Conservation (phyloP, 2,797 vertebrate genomes). For the Sebastiscus tertius region DNA sequence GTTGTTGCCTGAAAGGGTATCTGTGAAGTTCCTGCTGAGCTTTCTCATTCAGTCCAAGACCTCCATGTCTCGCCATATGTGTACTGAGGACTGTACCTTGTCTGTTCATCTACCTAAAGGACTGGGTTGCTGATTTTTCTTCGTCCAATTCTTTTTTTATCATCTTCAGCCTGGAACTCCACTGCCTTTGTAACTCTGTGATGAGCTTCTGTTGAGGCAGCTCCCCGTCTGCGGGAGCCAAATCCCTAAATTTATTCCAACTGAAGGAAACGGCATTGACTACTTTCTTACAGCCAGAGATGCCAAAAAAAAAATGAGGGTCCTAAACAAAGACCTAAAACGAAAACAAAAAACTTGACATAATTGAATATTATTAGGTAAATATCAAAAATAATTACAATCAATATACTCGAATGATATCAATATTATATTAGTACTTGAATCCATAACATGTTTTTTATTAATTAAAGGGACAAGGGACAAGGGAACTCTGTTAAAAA, state of each 20-base stretch:
- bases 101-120: conserved; percentile 9
- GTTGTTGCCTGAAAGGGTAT: not conserved
- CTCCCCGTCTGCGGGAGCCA: conserved; percentile 3
- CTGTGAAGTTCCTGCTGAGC: not conserved
- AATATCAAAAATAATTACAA: not conserved
- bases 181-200: conserved; percentile 1
- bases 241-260: conserved; percentile 5
- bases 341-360: not conserved
- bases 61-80: not conserved
- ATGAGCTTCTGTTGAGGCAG: conserved; percentile 9
- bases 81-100: not conserved
- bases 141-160: conserved; percentile 25
- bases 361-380: not conserved
- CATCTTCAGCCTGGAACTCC: conserved; percentile 30
- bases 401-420: not conserved
- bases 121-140: conserved; percentile 8
- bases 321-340: not conserved
- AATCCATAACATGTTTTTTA: not conserved
- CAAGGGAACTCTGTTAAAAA: not conserved
- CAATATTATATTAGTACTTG: not conserved
- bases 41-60: conserved; percentile 17
- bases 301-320: not conserved
- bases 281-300: not conserved
- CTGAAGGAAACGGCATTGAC: not conserved
- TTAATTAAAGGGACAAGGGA: no score